Conservation (phyloP, 2,888 invertebrate species). For the Galeopsomyia nigrocyanea region DNA sequence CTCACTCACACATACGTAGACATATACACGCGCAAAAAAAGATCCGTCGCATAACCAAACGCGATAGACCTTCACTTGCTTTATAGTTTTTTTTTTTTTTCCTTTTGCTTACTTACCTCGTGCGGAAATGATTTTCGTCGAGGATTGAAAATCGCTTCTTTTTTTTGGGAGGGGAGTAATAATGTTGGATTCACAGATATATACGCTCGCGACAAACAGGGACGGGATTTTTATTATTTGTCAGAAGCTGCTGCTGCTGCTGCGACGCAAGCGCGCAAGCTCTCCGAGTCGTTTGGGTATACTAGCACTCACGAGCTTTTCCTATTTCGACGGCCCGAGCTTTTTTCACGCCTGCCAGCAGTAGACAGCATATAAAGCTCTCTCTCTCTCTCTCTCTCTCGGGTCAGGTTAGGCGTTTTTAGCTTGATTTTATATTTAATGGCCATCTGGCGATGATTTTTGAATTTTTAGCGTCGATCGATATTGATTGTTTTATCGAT, state of each 20-base stretch:
- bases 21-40: too few relatives aligned
- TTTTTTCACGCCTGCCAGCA: too few relatives aligned
- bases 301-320: slow-evolving; percentile 17
- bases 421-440: slow-evolving; percentile 10
- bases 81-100: not conserved
- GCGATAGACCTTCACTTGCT: slow-evolving; percentile 17
- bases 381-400: too few relatives aligned
- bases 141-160: too few relatives aligned
- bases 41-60: slow-evolving; percentile 27
- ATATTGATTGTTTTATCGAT: too few relatives aligned
- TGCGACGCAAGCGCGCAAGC: too few relatives aligned
- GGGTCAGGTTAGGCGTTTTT: slow-evolving; percentile 33
- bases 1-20: not conserved
- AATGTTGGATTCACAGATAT: slow-evolving; percentile 8
- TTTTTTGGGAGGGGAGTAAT: not conserved
- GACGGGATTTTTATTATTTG: not conserved
- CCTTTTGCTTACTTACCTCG: not conserved
- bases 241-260: slow-evolving; percentile 17
- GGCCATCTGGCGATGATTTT: slow-evolving; percentile 39
- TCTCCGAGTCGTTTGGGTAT: too few relatives aligned
- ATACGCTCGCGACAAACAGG: slow-evolving; percentile 7
- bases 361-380: slow-evolving; percentile 18
- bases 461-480: too few relatives aligned
- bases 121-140: not conserved
- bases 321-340: slow-evolving; percentile 28